Evolutionary conservation across 2,797 vertebrate species (phyloP).

Genomic region (Phoxinus dragarum): DNA sequence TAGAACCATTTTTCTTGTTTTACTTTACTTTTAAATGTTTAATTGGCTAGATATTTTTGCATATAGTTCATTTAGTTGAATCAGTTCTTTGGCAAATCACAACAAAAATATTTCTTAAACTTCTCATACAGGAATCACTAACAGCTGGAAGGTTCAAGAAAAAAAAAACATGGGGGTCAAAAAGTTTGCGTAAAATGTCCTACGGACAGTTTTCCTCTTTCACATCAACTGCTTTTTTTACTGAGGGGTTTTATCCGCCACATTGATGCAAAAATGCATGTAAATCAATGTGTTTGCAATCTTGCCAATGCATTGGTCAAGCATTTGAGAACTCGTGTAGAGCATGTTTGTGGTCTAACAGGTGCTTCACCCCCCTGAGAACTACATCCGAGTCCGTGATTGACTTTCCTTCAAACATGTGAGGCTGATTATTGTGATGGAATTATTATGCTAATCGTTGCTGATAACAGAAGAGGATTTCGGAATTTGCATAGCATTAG

Average conservation of each 20-base stretch:
- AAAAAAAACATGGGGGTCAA: too few species aligned
- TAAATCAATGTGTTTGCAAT: background rate
- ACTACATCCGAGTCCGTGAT: slow-evolving; percentile 58
- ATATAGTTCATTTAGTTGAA: background rate
- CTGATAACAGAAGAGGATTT: slow-evolving; percentile 46
- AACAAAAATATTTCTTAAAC: background rate
- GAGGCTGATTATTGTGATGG: slow-evolving; percentile 52
- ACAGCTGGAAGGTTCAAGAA: background rate
- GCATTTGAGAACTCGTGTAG: slow-evolving; percentile 31
- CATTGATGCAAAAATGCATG: background rate
- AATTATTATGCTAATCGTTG: slow-evolving; percentile 56
- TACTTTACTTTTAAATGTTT: background rate
- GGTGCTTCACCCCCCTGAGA: slow-evolving; percentile 69
- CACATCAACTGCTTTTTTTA: background rate
- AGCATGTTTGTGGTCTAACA: slow-evolving; percentile 66
- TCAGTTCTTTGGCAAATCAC: background rate
- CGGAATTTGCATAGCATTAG: slow-evolving; percentile 42
- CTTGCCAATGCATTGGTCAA: slow-evolving; percentile 3
- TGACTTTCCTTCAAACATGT: slow-evolving; percentile 47
- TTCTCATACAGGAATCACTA: background rate
- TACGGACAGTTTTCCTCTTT: background rate
- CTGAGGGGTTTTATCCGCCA: background rate
- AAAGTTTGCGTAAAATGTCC: background rate
- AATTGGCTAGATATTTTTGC: background rate
- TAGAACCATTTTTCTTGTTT: background rate